Evolutionary conservation across 2,797 vertebrate genomes (phyloP), one percentile per base, ranked within the genome.

Genomic region (Nyctibius grandis): DNA sequence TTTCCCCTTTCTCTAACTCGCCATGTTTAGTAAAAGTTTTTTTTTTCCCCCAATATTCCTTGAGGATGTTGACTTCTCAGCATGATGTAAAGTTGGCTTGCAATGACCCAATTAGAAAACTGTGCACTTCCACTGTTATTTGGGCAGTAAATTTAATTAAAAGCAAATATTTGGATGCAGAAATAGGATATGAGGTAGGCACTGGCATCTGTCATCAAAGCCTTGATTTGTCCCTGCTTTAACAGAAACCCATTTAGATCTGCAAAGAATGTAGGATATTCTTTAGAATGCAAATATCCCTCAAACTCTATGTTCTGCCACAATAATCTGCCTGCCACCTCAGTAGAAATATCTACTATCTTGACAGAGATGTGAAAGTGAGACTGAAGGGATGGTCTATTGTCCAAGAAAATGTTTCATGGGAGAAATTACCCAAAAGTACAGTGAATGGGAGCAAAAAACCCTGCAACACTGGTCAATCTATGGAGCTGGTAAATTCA

Each of bases 161-260:
- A 83, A 80, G 34, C 45, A 94, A 91, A 94, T 92, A 96, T 94
- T 96, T 92, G 61, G 38, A 65, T 61, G 42, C 25, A 88, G 81
- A 93, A 96, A 92, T 85, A 92, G 45, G 34, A 78, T 90, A 93
- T 76, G 69, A 94, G 19, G 8, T 78, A 90, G 50, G 18, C 68
- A 75, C 28, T 64, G 28, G 57, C 20, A 26, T 74, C 48, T 91
- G 42, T 68, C 45, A 33, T 84, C 42, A 9, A 68, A 91, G 33
- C n/a, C 61, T 75, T 42, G 34, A 50, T 65, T 84, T 81, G 54
- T 47, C 28, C 15, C 36, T 88, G 53, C 26, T 76, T 63, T 57
- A 85, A 68, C 25, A 85, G 56, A 57, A 38, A 48, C 14, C 15
- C 22, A 36, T 84, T 80, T 64, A 91, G 64, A 31, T 51, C 40